Evolutionary conservation across 2,797 vertebrate species (phyloP).

Genomic region (Iguana delicatissima): DNA sequence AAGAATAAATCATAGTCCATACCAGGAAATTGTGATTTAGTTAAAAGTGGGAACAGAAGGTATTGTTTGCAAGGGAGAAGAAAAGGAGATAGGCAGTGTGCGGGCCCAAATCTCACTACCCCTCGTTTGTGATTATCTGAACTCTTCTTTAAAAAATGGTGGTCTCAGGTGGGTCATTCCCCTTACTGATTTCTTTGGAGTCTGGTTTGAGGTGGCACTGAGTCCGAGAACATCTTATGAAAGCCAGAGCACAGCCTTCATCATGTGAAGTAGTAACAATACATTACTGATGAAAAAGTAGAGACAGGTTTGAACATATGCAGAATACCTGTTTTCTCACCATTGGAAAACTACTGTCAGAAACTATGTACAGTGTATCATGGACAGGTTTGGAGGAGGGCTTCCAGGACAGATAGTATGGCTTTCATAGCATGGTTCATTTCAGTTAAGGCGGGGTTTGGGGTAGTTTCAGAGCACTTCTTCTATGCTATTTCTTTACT

Average conservation of each 20-base stretch:
- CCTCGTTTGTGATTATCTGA: not conserved
- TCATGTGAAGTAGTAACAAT: not conserved
- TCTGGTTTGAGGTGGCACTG: not conserved
- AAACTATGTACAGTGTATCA: not conserved
- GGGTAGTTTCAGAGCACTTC: not conserved
- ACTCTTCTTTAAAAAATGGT: not conserved
- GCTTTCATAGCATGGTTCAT: not conserved
- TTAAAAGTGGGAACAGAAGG: not conserved
- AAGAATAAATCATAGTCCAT: not conserved
- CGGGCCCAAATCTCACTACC: not conserved
- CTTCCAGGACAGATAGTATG: not conserved
- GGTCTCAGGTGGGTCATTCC: not conserved
- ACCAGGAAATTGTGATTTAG: not conserved
- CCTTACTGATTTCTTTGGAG: not conserved
- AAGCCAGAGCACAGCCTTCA: not conserved
- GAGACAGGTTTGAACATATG: not conserved
- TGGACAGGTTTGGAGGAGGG: not conserved
- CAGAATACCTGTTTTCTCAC: not conserved
- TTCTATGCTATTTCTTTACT: conserved; percentile 2
- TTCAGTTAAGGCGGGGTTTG: not conserved
- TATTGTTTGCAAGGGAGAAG: not conserved
- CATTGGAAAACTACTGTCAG: not conserved
- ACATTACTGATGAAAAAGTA: not conserved
- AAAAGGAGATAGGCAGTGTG: not conserved
- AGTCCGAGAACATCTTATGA: not conserved